These are phyloP conservation scores for Petrocephalus sullivani DNA, from an alignment of 2,797 vertebrate species.

Conservation along the genomic window DNA sequence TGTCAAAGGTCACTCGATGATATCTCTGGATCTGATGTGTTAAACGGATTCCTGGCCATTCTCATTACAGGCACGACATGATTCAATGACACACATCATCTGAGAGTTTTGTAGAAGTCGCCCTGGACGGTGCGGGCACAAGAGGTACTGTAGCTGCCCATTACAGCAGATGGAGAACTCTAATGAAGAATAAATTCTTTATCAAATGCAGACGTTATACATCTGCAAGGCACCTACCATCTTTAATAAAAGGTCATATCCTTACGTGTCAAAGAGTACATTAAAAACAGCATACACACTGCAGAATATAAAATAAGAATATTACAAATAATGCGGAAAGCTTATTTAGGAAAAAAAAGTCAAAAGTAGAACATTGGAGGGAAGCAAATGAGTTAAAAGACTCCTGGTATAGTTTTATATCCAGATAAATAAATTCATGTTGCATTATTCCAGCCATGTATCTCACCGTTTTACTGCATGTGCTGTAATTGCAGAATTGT, in stretches of 20 bases:
- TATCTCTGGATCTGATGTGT: slow-evolving; percentile 38
- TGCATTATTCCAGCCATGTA: slow-evolving; percentile 36
- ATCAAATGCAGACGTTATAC: slow-evolving; percentile 51
- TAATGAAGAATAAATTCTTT: slow-evolving; percentile 45
- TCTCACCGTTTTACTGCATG: slow-evolving; percentile 33
- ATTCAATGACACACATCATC: slow-evolving; percentile 36
- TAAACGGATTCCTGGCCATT: slow-evolving; percentile 27
- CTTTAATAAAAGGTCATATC: slow-evolving; percentile 60
- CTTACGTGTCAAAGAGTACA: slow-evolving; percentile 32
- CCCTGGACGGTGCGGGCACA: slow-evolving; percentile 10
- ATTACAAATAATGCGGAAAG: not conserved
- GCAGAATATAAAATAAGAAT: not conserved
- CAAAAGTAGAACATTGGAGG: not conserved
- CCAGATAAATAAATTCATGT: slow-evolving; percentile 43
- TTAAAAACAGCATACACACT: not conserved
- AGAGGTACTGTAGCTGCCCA: slow-evolving; percentile 30
- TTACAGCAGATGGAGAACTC: slow-evolving; percentile 36
- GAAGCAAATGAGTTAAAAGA: slow-evolving; percentile 20
- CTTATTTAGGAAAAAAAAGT: slow-evolving; percentile 13
- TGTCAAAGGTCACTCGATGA: slow-evolving; percentile 66
- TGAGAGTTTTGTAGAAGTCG: slow-evolving; percentile 31
- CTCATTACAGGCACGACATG: slow-evolving; percentile 29
- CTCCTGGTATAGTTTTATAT: slow-evolving; percentile 27
- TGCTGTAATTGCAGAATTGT: slow-evolving; percentile 33
- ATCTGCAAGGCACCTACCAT: slow-evolving; percentile 49